Base-by-base conservation (phyloP, 2,797 vertebrate genomes). In the Melanotaenia boesemani region DNA sequence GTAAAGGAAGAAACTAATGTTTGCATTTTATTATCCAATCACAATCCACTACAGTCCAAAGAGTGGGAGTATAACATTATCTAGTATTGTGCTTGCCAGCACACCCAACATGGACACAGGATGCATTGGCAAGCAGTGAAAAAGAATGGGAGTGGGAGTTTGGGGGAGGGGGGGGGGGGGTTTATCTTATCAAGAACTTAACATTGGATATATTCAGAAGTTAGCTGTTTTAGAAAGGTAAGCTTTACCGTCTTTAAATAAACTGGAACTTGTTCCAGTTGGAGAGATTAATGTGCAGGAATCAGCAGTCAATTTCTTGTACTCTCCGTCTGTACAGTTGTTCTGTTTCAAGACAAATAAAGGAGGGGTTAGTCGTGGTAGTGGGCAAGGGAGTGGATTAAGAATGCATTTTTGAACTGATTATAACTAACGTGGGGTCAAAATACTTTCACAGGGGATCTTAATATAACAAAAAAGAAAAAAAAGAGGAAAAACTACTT, bases 1-100 rank as follows among this genome's bases (percentile, higher is more conserved):
- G 90, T 83, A 84, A 82, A 86, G 72, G 80, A 41, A 61, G 30
- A 86, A 91, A 89, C 85, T 85, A 91, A 90, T 85, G 86, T 88
- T 86, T 88, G 82, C 79, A 76, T 89, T 90, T 84, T 72, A 77
- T 72, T 69, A 86, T 76, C 81, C 80, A 84, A 85, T 87, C 80
- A 83, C 74, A 74, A 71, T 73, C 66, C 77, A 84, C 75, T 71
- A 62, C 65, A 79, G 81, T 70, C 65, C 69, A 77, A 78, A 59
- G 36, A 74, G 75, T 74, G 18, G 26, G 61, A 74, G 75, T 34
- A 79, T 57, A 77, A 82, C 55, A 72, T 79, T 81, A 82, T 87
- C 72, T 71, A 10, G 56, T 50, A 63, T 62, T 81, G 67, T 76
- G 77, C 71, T 79, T 86, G 82, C 77, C 81, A 82, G 70, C 68